phyloP scores from a whole-genome alignment of 2,797 vertebrate genomes.

The Chrosomus eos region DNA sequence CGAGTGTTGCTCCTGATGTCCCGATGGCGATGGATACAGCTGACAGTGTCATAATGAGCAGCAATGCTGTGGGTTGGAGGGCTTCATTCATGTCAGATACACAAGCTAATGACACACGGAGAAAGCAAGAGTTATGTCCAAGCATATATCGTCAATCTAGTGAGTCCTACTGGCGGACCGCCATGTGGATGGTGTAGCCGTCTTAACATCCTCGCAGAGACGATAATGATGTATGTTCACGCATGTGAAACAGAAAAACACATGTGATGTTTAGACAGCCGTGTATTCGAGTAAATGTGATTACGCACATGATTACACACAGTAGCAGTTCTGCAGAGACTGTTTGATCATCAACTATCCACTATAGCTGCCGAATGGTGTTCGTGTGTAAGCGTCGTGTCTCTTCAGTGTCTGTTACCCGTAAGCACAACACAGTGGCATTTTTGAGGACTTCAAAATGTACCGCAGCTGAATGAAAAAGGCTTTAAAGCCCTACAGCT shows the following conservation, averaged over 20 bases:
- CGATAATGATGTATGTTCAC: not conserved
- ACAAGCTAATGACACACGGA: slow-evolving; percentile 23
- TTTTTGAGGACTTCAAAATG: slow-evolving; percentile 2
- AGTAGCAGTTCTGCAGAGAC: not conserved
- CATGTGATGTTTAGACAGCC: slow-evolving; percentile 11
- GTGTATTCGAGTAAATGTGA: not conserved
- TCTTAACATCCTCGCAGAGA: not conserved
- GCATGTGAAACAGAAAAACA: not conserved
- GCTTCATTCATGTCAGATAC: slow-evolving; percentile 1
- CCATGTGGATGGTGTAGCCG: not conserved
- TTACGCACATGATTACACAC: not conserved
- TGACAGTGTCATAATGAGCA: slow-evolving; percentile 43
- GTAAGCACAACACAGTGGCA: not conserved
- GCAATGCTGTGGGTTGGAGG: slow-evolving; percentile 29
- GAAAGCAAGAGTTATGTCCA: slow-evolving; percentile 18
- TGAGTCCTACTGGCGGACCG: not conserved
- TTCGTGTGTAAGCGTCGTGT: not conserved
- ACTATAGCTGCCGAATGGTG: not conserved
- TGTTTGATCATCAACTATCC: not conserved
- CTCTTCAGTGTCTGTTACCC: not conserved
- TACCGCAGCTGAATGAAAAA: slow-evolving; percentile 5
- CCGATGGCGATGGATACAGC: not conserved
- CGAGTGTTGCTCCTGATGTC: slow-evolving; percentile 9
- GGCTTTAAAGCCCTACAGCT: not conserved
- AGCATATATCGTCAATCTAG: slow-evolving; percentile 12